Conservation (phyloP, 53 echinoderm and acorn worm genomes). For the Paracentrotus lividus region DNA sequence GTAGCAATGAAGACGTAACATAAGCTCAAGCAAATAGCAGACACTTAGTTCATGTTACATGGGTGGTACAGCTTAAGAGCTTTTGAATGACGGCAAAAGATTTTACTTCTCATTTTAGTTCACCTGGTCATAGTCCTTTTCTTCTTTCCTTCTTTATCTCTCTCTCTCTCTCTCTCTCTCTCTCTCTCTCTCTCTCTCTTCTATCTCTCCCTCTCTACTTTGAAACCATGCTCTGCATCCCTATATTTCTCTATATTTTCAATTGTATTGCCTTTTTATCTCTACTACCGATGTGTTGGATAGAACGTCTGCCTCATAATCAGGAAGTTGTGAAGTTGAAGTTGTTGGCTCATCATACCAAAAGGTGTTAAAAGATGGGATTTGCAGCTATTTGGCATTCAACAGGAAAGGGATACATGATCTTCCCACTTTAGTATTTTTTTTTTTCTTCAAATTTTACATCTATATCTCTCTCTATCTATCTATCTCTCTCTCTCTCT, state of each 20-base stretch:
- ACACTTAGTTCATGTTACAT: constrained; percentile 42
- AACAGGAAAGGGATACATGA: too few relatives aligned
- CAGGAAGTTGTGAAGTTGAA: too few relatives aligned
- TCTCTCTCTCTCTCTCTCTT: not conserved
- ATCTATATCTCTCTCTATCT: not conserved
- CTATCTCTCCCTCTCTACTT: not conserved
- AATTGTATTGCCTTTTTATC: too few relatives aligned
- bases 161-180: not conserved
- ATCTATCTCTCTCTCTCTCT: not conserved
- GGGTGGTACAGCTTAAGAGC: constrained; percentile 24
- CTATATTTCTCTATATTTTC: too few relatives aligned
- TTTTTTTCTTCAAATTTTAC: not conserved
- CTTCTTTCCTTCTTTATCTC: not conserved
- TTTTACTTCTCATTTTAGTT: not conserved
- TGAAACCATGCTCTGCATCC: too few relatives aligned
- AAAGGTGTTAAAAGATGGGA: too few relatives aligned
- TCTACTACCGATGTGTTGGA: too few relatives aligned
- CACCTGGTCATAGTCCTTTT: constrained; percentile 33
- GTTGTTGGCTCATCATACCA: too few relatives aligned
- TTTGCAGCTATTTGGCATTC: too few relatives aligned
- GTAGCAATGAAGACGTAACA: constrained; percentile 31
- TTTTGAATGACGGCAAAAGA: constrained; percentile 31
- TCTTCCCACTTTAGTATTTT: too few relatives aligned
- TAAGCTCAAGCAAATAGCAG: constrained; percentile 35
- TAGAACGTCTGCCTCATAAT: too few relatives aligned